These are phyloP conservation scores for Lacerta agilis DNA, from an alignment of 2,797 vertebrate genomes.

Conservation along the genomic window DNA sequence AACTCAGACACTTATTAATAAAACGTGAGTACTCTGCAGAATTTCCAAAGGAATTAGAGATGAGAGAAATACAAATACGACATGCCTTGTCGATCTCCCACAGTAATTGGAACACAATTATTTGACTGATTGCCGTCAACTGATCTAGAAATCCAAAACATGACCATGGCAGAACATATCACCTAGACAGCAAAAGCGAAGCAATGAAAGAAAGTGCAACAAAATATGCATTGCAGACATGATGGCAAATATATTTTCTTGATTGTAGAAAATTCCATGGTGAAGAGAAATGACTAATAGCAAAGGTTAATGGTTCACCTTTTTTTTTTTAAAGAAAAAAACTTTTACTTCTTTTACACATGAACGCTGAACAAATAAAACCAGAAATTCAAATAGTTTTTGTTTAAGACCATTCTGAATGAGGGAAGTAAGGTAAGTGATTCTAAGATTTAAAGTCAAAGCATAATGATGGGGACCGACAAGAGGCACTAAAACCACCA, in stretches of 20 bases:
- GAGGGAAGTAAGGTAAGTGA: not conserved
- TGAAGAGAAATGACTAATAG: not conserved
- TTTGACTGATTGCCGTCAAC: not conserved
- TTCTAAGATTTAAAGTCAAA: not conserved
- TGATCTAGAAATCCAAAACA: not conserved
- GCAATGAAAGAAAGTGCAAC: slow-evolving; percentile 21
- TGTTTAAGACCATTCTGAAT: not conserved
- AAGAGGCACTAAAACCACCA: too few species aligned
- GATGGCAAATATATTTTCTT: slow-evolving; percentile 11
- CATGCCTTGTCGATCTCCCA: not conserved
- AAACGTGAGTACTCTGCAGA: slow-evolving; percentile 13
- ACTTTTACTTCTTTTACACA: not conserved
- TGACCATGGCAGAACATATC: not conserved
- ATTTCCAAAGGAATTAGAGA: slow-evolving; percentile 11
- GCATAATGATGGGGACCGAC: not conserved
- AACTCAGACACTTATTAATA: not conserved
- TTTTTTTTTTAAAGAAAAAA: slow-evolving; percentile 11
- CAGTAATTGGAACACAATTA: not conserved
- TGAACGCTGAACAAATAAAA: slow-evolving; percentile 29
- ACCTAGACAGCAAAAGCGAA: not conserved
- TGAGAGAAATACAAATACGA: not conserved
- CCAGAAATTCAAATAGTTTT: not conserved
- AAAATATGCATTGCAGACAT: slow-evolving; percentile 15
- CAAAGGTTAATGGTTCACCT: not conserved
- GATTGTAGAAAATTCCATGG: not conserved